Conservation (phyloP, 2,113 vertebrate genomes). For the Xyrauchen texanus region DNA sequence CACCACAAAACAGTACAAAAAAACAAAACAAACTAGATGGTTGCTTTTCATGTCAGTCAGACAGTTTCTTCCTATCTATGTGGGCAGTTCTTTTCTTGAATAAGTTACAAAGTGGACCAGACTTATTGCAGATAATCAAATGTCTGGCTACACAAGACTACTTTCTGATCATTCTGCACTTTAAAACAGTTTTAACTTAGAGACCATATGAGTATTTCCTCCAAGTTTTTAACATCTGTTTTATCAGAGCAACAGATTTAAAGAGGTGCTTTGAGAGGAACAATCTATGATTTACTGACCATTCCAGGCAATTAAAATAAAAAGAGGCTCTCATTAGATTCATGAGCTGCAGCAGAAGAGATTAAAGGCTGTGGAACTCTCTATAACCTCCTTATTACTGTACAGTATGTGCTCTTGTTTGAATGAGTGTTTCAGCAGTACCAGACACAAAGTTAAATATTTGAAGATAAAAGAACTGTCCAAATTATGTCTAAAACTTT, state of each 20-base stretch:
- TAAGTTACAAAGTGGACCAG: too few species aligned
- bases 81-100: too few species aligned
- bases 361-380: constrained; percentile 38
- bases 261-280: constrained; percentile 36
- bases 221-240: constrained; percentile 8
- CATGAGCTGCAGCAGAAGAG: constrained; percentile 33
- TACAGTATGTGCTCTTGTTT: constrained; percentile 40
- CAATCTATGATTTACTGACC: constrained; percentile 44
- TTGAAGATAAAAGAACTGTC: constrained; percentile 21
- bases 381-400: constrained; percentile 42
- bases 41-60: too few species aligned
- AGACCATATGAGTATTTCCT: constrained; percentile 27
- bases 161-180: too few species aligned
- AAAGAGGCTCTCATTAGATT: constrained; percentile 40
- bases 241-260: constrained; percentile 20
- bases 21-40: too few species aligned
- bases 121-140: too few species aligned
- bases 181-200: neutral
- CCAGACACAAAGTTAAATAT: constrained; percentile 30
- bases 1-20: too few species aligned
- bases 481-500: constrained; percentile 2
- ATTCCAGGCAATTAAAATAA: constrained; percentile 54
- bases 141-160: too few species aligned
- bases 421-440: constrained; percentile 31
- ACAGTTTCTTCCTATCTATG: too few species aligned